Evolutionary conservation across 2,888 invertebrate species (phyloP).

Genomic region (Lasioglossum zephyrum): DNA sequence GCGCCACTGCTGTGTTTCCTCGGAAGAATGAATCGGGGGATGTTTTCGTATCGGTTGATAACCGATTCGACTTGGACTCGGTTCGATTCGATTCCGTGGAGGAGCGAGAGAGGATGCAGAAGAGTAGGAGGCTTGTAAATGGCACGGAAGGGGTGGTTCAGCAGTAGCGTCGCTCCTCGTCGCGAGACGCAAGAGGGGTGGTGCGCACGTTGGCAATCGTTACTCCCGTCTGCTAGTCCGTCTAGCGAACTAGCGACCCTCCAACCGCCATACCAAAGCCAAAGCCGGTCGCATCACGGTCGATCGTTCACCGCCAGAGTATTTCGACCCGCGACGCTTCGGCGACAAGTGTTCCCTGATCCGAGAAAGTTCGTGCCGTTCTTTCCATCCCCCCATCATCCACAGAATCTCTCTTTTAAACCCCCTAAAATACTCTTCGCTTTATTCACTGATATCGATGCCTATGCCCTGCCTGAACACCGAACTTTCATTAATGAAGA

Average conservation of each 20-base stretch:
- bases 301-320: slow-evolving; percentile 43
- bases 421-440: background rate
- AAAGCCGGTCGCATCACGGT: slow-evolving; percentile 38
- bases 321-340: slow-evolving; percentile 17
- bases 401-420: background rate
- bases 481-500: background rate
- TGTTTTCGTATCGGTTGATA: slow-evolving; percentile 68
- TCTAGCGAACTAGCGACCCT: slow-evolving; percentile 72
- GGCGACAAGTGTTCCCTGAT: background rate
- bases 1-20: background rate
- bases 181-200: slow-evolving; percentile 29
- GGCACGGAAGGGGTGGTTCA: slow-evolving; percentile 43
- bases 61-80: slow-evolving; percentile 26
- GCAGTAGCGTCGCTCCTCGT: background rate
- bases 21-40: slow-evolving; percentile 34
- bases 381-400: background rate
- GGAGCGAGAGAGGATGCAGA: background rate
- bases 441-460: background rate
- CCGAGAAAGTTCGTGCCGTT: background rate
- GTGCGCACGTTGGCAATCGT: slow-evolving; percentile 74
- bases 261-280: slow-evolving; percentile 48
- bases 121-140: slow-evolving; percentile 31
- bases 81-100: slow-evolving; percentile 5
- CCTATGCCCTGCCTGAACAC: background rate
- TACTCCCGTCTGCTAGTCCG: slow-evolving; percentile 80